phyloP scores from a whole-genome alignment of 92 coral and sea anemone genomes.

The Bergia puertoricense region DNA sequence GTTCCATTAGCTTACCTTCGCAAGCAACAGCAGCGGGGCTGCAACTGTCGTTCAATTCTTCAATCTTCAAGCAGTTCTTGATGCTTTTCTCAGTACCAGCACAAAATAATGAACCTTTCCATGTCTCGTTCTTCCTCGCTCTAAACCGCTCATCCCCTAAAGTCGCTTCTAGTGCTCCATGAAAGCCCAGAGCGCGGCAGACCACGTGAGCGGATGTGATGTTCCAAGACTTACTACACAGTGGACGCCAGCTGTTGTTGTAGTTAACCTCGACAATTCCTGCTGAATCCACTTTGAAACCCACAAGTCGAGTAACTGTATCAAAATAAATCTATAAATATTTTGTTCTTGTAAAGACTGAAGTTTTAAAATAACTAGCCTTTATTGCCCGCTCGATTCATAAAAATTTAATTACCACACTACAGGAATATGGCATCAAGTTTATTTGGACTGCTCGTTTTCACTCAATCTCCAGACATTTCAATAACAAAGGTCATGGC shows the following conservation, averaged over 20 bases:
- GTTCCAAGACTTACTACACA: not conserved
- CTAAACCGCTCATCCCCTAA: not conserved
- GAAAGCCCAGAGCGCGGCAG: not conserved
- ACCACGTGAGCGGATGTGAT: not conserved
- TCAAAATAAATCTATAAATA: not conserved
- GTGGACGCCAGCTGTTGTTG: not conserved
- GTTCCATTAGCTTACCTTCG: not conserved
- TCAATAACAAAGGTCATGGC: too few species aligned
- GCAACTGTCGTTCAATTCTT: not conserved
- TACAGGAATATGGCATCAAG: too few species aligned
- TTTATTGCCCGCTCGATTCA: too few species aligned
- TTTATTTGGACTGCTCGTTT: too few species aligned
- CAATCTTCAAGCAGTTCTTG: not conserved
- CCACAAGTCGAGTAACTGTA: conserved; percentile 3
- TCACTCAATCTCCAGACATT: too few species aligned
- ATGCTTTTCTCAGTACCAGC: not conserved
- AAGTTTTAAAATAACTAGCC: too few species aligned
- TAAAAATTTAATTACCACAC: too few species aligned
- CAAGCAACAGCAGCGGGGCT: not conserved
- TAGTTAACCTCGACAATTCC: conserved; percentile 7
- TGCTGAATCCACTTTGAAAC: not conserved
- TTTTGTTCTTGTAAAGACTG: too few species aligned
- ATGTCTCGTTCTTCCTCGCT: not conserved
- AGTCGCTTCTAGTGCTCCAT: not conserved
- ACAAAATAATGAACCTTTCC: not conserved